Percentiles rank a stretch among this genome's conserved stretches.
phyloP scores from a whole-genome alignment of 1,140 invertebrate genomes.

The Nasonia giraulti region DNA sequence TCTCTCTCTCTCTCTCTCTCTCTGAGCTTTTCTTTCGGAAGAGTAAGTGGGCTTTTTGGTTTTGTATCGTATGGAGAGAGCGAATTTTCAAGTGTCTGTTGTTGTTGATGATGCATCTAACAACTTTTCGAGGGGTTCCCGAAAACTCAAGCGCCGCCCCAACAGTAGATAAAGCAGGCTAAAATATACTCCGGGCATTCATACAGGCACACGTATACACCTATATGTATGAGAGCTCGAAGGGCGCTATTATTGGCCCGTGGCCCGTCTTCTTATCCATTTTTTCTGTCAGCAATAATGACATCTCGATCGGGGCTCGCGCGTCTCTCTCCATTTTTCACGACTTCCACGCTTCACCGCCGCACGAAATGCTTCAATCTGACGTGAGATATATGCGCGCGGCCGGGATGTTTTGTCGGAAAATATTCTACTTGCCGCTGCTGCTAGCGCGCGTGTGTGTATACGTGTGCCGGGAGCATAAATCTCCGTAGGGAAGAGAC shows the following conservation, averaged over 20 bases:
- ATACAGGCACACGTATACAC: neutral
- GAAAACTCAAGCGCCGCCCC: too few relatives aligned
- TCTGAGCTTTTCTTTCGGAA: neutral
- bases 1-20: slow-evolving; percentile 28
- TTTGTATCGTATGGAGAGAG: neutral
- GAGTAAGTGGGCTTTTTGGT: neutral
- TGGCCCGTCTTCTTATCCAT: slow-evolving; percentile 48
- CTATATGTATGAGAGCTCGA: too few relatives aligned
- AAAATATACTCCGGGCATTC: neutral
- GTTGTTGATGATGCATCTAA: too few relatives aligned
- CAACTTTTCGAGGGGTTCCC: too few relatives aligned
- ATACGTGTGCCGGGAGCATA: slow-evolving; percentile 30
- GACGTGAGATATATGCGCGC: slow-evolving; percentile 55
- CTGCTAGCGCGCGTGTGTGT: neutral
- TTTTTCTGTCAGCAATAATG: slow-evolving; percentile 54
- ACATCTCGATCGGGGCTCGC: slow-evolving; percentile 50
- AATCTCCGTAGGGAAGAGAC: slow-evolving; percentile 32
- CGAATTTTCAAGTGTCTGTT: neutral
- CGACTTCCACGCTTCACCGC: slow-evolving; percentile 46
- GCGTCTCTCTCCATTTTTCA: slow-evolving; percentile 52
- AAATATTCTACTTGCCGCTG: slow-evolving; percentile 38
- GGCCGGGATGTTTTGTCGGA: slow-evolving; percentile 40
- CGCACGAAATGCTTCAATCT: slow-evolving; percentile 49
- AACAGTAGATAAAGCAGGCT: neutral
- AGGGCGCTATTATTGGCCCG: neutral